These are phyloP conservation scores for Dexiosoma caninum DNA, from an alignment of 2,888 invertebrate genomes.

Conservation along the genomic window DNA sequence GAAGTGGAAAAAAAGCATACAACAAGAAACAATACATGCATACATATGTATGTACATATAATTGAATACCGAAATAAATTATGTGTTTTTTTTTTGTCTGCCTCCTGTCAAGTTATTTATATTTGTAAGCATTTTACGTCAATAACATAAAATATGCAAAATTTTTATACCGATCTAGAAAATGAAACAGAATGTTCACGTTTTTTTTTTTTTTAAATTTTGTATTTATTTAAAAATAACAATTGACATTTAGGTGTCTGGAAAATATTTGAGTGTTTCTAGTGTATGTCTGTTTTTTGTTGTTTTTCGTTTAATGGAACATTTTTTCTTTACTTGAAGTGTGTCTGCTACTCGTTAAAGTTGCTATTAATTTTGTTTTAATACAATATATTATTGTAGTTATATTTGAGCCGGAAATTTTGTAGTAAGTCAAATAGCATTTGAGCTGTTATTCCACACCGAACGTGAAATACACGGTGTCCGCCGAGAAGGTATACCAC, in stretches of 20 bases:
- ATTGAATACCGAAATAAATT: conserved; percentile 20
- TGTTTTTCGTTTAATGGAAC: neutral
- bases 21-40: no score
- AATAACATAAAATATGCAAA: conserved; percentile 2
- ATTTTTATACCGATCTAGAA: neutral
- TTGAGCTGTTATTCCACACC: no score
- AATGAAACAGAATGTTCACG: neutral
- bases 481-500: no score
- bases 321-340: neutral
- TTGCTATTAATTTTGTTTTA: neutral
- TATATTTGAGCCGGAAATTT: no score
- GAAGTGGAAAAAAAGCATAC: no score
- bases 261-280: neutral
- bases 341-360: neutral
- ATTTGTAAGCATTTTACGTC: neutral
- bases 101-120: conserved; percentile 16
- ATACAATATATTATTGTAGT: no score
- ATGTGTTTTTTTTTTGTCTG: conserved; percentile 33
- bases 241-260: neutral
- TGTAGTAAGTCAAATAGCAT: no score
- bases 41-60: neutral
- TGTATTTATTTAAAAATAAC: neutral
- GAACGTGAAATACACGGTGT: no score
- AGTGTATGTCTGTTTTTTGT: no score
- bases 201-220: neutral